Base-by-base conservation (phyloP, 2,888 invertebrate genomes). In the Hyposoter didymator region DNA sequence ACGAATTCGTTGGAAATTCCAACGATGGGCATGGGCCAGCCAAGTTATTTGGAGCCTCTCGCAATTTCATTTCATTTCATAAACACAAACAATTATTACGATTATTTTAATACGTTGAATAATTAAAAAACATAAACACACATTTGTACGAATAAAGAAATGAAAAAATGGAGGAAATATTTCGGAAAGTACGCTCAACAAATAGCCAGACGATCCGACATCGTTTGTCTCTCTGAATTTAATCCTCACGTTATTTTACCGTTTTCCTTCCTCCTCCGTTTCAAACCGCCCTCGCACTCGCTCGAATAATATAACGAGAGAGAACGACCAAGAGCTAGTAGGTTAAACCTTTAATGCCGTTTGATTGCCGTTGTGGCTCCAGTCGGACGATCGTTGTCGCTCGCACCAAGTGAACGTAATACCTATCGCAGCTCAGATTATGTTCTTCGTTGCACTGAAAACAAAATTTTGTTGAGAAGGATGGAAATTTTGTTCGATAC, bases 341-440 rank as follows among this genome's bases (percentile, higher is more conserved):
- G 91, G 90, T 92, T 92, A 91, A 91, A 92, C 91, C 90, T 90
- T 91, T 92, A 91, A 92, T 91, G 91, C 89, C 86, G 90, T 90
- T 89, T 90, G 90, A 92, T 92, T 91, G 91, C 90, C 90, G 87
- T 45, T 88, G 86, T 87, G 90, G 90, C 91, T 91, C 92, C 91
- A 90, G 88, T 78, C 88, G 84, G 90, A 87, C 91, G 90, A 88
- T 86, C 87, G 84, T 55, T 35, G 39, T 74, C 74, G 74, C 74
- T 74, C n/a, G 80, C 81, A 78, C 85, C 70, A 79, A 83, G 74
- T 64, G 81, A 78, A 8, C 72, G 52, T 78, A 73, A 75, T 80
- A 74, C 82, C 78, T 81, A 85, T 85, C 81, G 84, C 85, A 75
- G 87, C 84, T 84, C 82, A 59, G 55, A 55, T 55, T 79, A 82